Base-by-base conservation (phyloP, 2,113 vertebrate species). In the Calypte anna region DNA sequence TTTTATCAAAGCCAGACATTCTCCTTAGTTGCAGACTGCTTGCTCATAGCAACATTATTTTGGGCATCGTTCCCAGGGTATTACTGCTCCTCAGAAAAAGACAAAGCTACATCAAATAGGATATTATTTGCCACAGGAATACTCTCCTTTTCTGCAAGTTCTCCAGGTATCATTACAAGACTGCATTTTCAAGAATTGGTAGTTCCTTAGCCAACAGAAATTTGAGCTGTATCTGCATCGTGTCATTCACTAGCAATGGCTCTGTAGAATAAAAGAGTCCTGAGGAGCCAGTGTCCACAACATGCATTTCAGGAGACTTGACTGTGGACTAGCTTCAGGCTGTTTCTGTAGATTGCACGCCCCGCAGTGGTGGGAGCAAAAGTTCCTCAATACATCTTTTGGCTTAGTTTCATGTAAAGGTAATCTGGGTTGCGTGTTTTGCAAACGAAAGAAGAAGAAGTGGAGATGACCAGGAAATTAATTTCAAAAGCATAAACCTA, bases 81-180 rank as follows among this genome's bases (percentile, higher is more conserved):
- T 54, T 87, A 88, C 67, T 88, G 72, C 61, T 77, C 66, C 80
- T 89, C 46, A 61, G 48, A 75, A 66, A 87, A 62, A 95, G 85
- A 77, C 62, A 12, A 73, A 31, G 28, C 28, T 85, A 63, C 17
- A 46, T 59, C 77, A 33, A 24, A 73, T 8, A 46, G 46, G 33
- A 18, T 58, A 81, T 38, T 15, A 72, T 85, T 31, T 86, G 72
- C 33, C 75, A 83, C 9, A 44, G 44, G 70, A 93, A 88, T 7
- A n/a, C 8, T 79, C 44, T 91, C 21, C 59, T 58, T 28, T 89
- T 50, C 68, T 88, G 53, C 18, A 72, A 16, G 54, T 44, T 44
- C 25, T 54, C 7, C n/a, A 31, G 59, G 27, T 79, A 54, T 24
- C 40, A 23, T 54, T 80, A 73, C 44, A 81, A 17, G 61, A 73